Evolutionary conservation across 2,888 invertebrate genomes (phyloP).

Genomic region (Allygus modestus): DNA sequence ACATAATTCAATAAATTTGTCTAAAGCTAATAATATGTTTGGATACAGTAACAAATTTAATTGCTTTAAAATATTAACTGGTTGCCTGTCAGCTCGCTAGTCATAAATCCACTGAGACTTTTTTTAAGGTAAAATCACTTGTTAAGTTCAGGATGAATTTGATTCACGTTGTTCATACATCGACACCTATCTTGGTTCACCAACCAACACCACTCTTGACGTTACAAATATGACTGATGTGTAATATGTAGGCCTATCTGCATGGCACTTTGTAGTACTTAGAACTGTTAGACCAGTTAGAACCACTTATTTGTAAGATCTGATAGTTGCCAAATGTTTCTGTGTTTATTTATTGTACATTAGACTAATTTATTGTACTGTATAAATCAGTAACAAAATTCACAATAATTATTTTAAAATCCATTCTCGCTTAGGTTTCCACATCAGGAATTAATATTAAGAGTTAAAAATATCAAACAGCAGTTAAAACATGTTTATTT

Average conservation of each 20-base stretch:
- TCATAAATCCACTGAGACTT: no score
- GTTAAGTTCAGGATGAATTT: no score
- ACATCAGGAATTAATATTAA: background rate
- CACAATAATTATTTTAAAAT: background rate
- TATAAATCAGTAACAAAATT: background rate
- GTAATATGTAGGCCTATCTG: constrained; percentile 43
- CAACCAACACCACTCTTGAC: background rate
- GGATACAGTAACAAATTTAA: no score
- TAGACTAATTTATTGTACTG: constrained; percentile 41
- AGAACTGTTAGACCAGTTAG: constrained; percentile 35
- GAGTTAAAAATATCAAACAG: no score
- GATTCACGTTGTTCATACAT: no score
- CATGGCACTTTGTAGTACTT: constrained; percentile 53
- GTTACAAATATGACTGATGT: constrained; percentile 32
- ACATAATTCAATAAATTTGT: no score
- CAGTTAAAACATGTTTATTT: no score
- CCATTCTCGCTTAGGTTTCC: background rate
- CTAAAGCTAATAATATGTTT: no score
- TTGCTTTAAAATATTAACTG: no score
- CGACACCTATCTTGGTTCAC: no score
- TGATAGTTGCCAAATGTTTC: constrained; percentile 56
- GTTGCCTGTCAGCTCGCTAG: no score
- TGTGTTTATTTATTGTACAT: constrained; percentile 56
- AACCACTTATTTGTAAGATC: constrained; percentile 37
- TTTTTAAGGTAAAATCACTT: no score